A percentile compares a stretch with the other conserved stretches of the same genome.
phyloP scores from a whole-genome alignment of 2,113 vertebrate genomes.

The Chaenocephalus aceratus region DNA sequence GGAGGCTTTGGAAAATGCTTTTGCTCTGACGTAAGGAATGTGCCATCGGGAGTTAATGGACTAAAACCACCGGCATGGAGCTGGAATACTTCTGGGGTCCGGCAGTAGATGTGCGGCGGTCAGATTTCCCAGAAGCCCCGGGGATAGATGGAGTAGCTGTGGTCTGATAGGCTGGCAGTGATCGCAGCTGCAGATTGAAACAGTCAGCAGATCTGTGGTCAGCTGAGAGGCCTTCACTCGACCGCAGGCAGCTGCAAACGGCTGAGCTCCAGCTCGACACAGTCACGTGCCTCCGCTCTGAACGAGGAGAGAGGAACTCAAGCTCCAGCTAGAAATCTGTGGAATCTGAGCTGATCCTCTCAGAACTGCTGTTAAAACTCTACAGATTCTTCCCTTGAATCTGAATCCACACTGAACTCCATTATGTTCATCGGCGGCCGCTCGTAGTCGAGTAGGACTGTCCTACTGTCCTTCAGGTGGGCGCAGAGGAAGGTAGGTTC shows the following conservation, averaged over 20 bases:
- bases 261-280: not conserved
- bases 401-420: no score
- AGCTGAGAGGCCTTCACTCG: slow-evolving; percentile 31
- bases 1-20: slow-evolving; percentile 29
- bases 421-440: no score
- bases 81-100: slow-evolving; percentile 23
- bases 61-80: slow-evolving; percentile 51
- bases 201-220: slow-evolving; percentile 60
- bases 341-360: no score
- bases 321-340: no score
- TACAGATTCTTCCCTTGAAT: no score
- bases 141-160: slow-evolving; percentile 37
- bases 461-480: no score
- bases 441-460: no score
- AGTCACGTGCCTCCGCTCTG: no score
- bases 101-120: slow-evolving; percentile 30
- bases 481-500: no score
- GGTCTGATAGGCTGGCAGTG: slow-evolving; percentile 48
- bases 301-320: no score
- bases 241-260: slow-evolving; percentile 43
- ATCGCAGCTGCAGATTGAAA: slow-evolving; percentile 41
- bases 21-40: slow-evolving; percentile 40
- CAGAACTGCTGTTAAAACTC: no score
- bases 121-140: slow-evolving; percentile 59
- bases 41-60: slow-evolving; percentile 32